phyloP scores from a whole-genome alignment of 1,140 invertebrate genomes.

The Elysia chlorotica region DNA sequence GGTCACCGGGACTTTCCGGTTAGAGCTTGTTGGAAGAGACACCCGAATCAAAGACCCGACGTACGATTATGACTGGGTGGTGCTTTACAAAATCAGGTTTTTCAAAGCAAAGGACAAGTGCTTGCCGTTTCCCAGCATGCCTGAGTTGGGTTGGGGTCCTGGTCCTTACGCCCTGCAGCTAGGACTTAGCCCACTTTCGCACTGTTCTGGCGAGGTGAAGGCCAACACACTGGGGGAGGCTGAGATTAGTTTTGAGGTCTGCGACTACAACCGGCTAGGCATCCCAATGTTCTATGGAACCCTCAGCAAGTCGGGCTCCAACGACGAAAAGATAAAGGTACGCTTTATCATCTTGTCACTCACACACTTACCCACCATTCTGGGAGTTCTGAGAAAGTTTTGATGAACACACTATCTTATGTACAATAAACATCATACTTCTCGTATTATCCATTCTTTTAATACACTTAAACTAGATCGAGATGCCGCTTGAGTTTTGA shows the following conservation, averaged over 20 bases:
- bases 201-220: slow-evolving; percentile 39
- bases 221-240: slow-evolving; percentile 35
- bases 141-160: slow-evolving; percentile 46
- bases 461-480: too few relatives aligned
- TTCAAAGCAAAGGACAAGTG: slow-evolving; percentile 32
- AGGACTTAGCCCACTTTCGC: slow-evolving; percentile 40
- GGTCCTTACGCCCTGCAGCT: slow-evolving; percentile 29
- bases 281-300: slow-evolving; percentile 9
- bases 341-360: too few relatives aligned
- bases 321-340: slow-evolving; percentile 28
- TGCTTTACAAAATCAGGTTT: slow-evolving; percentile 43
- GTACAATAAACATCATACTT: too few relatives aligned
- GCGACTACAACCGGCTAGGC: slow-evolving; percentile 4
- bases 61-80: slow-evolving; percentile 51
- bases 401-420: too few relatives aligned
- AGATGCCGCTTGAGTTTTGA: too few relatives aligned
- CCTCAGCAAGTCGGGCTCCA: slow-evolving; percentile 5
- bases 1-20: slow-evolving; percentile 31
- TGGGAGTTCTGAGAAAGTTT: too few relatives aligned
- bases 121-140: slow-evolving; percentile 42
- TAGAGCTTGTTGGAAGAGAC: slow-evolving; percentile 48
- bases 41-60: slow-evolving; percentile 26
- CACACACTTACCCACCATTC: too few relatives aligned
- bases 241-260: slow-evolving; percentile 38
- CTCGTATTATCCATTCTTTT: too few relatives aligned